A percentile compares a stretch with the other conserved stretches of the same genome.
These are phyloP conservation scores for Porites divaricata DNA, from an alignment of 92 coral and sea anemone genomes.

Conservation along the genomic window DNA sequence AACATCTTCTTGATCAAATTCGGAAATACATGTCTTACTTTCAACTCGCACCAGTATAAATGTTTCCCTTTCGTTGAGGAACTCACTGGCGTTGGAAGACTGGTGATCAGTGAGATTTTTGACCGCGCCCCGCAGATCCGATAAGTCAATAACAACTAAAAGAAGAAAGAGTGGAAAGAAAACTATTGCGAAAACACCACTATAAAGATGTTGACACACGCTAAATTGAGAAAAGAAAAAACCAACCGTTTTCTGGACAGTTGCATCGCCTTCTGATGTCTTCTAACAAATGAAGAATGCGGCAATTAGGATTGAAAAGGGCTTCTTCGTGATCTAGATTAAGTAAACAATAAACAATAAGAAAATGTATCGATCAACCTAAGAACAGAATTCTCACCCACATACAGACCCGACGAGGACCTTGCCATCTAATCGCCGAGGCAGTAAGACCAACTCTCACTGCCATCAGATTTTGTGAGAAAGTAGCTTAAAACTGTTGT, in stretches of 20 bases:
- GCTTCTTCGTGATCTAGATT: constrained; percentile 82
- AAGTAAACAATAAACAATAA: background rate
- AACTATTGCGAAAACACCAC: background rate
- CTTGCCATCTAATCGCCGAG: too few species aligned
- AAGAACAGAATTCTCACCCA: background rate
- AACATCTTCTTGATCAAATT: too few species aligned
- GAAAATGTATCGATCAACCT: background rate
- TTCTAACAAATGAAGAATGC: constrained; percentile 77
- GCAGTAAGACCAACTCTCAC: too few species aligned
- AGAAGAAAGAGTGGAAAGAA: background rate
- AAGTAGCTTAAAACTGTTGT: too few species aligned
- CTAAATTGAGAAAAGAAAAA: background rate
- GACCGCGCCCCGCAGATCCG: constrained; percentile 80
- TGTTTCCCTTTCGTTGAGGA: constrained; percentile 80
- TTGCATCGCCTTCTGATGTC: constrained; percentile 86
- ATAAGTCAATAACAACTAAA: constrained; percentile 73
- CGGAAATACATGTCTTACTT: constrained; percentile 55
- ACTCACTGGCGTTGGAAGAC: constrained; percentile 73
- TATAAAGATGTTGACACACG: background rate
- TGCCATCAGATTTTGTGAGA: too few species aligned
- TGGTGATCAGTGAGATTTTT: constrained; percentile 73
- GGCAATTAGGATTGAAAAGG: constrained; percentile 86
- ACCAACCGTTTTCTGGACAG: constrained; percentile 78
- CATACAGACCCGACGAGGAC: background rate
- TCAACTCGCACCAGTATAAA: constrained; percentile 80